A percentile compares a stretch with the other conserved stretches of the same genome.
Conservation (phyloP, 2,888 invertebrate genomes). For the Philhelius pedissequus region DNA sequence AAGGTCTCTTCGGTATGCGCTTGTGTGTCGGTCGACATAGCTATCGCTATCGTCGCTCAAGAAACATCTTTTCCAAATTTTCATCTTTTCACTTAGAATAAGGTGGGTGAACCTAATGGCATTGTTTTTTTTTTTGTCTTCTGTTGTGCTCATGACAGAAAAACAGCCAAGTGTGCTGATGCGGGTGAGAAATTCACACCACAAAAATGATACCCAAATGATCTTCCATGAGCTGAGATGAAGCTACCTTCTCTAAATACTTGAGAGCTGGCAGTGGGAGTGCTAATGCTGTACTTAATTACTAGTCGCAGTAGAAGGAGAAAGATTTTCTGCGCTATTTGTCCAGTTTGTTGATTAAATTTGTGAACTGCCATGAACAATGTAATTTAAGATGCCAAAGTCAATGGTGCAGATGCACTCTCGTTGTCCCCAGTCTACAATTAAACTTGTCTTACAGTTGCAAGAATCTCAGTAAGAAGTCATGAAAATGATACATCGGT, state of each 20-base stretch:
- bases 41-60: not conserved
- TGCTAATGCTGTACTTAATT: slow-evolving; percentile 53
- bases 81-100: not conserved
- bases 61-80: not conserved
- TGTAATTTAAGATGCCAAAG: slow-evolving; percentile 53
- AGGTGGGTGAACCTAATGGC: slow-evolving; percentile 64
- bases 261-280: slow-evolving; percentile 33
- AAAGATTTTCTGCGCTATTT: slow-evolving; percentile 60
- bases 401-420: slow-evolving; percentile 51
- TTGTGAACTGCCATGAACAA: slow-evolving; percentile 35
- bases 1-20: not conserved
- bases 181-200: slow-evolving; percentile 65
- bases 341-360: slow-evolving; percentile 66
- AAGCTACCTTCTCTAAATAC: not conserved
- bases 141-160: not conserved
- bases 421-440: slow-evolving; percentile 18
- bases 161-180: slow-evolving; percentile 11
- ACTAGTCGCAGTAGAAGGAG: slow-evolving; percentile 45
- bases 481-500: not conserved
- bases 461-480: not conserved
- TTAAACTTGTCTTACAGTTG: slow-evolving; percentile 58
- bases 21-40: not conserved
- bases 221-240: slow-evolving; percentile 3
- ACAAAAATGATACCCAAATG: slow-evolving; percentile 41
- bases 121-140: slow-evolving; percentile 28